Base-by-base conservation (phyloP, 2,797 vertebrate species). In the Meriones psammophilus region DNA sequence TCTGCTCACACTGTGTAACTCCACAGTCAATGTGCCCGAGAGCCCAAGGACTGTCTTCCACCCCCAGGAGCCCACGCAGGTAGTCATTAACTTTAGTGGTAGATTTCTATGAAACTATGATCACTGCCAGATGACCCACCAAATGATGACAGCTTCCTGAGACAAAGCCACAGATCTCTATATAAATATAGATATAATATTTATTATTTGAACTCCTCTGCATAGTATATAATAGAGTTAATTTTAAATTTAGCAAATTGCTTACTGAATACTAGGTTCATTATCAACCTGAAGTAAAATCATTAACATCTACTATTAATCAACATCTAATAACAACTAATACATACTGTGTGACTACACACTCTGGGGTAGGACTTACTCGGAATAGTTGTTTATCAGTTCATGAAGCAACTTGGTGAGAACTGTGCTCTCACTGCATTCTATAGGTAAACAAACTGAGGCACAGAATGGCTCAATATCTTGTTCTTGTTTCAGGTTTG, bases 71-170 rank as follows among this genome's bases (percentile, higher is more conserved):
- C 86, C 88, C 73, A 42, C 0, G 1, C 33, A 54, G 74, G 90
- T 42, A 58, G 78, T 71, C 93, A 26, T 89, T 87, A 73, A 88
- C 46, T 78, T 88, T 60, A 15, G 69, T 77, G 78, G 85, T 56
- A 77, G 39, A 87, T 68, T 93, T 94, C 91, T 93, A 92, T 30
- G 88, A 69, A 89, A 79, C 68, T 93, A 58, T 71, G 60, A 90
- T 88, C 90, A 76, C 71, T 74, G 80, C 91, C 94, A 96, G 89
- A 95, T 80, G 92, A 60, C 46, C 86, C 36, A 96, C 58, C 86
- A 90, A 92, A 88, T 85, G 71, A 84, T 81, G 92, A 95, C 54
- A 9, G 60, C 33, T 68, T 80, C 60, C 56, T 36, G 77, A 64
- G 88, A 93, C 87, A 96, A 91, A 84, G 24, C 50, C 50, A 64